A percentile compares a stretch with the other conserved stretches of the same genome.
Evolutionary conservation across 2,888 invertebrate genomes (phyloP).

Genomic region (Lasioglossum oenotherae): DNA sequence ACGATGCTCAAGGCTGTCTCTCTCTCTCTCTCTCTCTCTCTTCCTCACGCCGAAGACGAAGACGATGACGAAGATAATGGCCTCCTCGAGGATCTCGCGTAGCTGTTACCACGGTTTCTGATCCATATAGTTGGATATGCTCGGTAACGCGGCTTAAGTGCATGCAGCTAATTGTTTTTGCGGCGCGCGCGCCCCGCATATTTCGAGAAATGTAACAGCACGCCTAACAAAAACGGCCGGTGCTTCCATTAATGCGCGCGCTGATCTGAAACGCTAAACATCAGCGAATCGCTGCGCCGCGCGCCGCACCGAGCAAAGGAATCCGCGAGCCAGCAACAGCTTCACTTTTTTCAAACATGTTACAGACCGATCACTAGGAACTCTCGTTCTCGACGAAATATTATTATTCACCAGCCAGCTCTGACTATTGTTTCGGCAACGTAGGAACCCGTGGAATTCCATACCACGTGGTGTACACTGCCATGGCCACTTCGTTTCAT

Average conservation of each 20-base stretch:
- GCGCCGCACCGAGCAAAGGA: not conserved
- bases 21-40: too few relatives aligned
- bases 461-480: not conserved
- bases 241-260: conserved; percentile 16
- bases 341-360: not conserved
- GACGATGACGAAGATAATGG: conserved; percentile 69
- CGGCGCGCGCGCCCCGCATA: conserved; percentile 7
- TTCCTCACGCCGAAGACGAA: not conserved
- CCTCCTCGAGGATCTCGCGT: conserved; percentile 73
- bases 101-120: conserved; percentile 84
- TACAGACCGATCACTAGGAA: not conserved
- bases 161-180: conserved; percentile 45
- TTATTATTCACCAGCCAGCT: not conserved
- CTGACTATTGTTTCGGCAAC: not conserved
- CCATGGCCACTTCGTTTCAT: not conserved
- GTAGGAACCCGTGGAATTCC: not conserved
- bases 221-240: not conserved
- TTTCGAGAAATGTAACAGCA: conserved; percentile 11
- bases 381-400: not conserved
- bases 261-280: conserved; percentile 33
- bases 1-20: not conserved
- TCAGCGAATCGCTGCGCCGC: not conserved
- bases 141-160: conserved; percentile 81
- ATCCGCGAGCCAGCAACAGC: not conserved
- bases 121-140: conserved; percentile 83